Conservation (phyloP, 2,888 invertebrate genomes). For the Parnassius apollo region DNA sequence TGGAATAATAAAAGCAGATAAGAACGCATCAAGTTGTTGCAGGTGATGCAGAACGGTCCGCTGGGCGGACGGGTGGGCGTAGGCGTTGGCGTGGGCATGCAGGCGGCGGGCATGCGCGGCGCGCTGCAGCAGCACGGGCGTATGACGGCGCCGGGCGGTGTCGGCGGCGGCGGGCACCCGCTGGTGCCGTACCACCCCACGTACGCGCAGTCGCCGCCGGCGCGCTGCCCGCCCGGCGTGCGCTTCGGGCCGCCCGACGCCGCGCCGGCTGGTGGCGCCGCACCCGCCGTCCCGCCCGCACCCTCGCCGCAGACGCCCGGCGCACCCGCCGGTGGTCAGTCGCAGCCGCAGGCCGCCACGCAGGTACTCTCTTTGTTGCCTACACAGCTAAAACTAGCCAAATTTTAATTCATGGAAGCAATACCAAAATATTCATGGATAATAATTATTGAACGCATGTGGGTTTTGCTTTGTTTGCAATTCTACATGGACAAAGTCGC, state of each 20-base stretch:
- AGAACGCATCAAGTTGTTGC: slow-evolving; percentile 34
- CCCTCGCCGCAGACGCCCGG: slow-evolving; percentile 90
- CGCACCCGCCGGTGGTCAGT: slow-evolving; percentile 84
- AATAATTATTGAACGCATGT: no score
- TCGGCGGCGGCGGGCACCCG: slow-evolving; percentile 77
- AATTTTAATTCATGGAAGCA: no score
- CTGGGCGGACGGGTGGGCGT: slow-evolving; percentile 81
- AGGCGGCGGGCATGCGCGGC: slow-evolving; percentile 74
- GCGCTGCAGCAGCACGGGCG: slow-evolving; percentile 81
- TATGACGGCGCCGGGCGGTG: slow-evolving; percentile 68
- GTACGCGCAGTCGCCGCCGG: slow-evolving; percentile 74
- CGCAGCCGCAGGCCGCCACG: slow-evolving; percentile 71
- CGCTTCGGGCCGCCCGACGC: slow-evolving; percentile 61
- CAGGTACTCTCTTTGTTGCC: slow-evolving; percentile 37
- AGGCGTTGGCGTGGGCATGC: slow-evolving; percentile 57
- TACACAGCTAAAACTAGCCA: no score
- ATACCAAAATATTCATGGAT: no score
- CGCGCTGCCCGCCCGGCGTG: slow-evolving; percentile 47
- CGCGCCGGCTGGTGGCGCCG: slow-evolving; percentile 83
- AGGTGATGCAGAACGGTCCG: slow-evolving; percentile 90
- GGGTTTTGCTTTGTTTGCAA: no score
- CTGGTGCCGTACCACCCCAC: slow-evolving; percentile 81
- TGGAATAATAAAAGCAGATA: background rate
- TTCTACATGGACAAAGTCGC: no score
- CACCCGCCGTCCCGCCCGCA: slow-evolving; percentile 88